These are phyloP conservation scores for Drosophila bifasciata DNA, from an alignment of 1,140 invertebrate species.

Conservation along the genomic window DNA sequence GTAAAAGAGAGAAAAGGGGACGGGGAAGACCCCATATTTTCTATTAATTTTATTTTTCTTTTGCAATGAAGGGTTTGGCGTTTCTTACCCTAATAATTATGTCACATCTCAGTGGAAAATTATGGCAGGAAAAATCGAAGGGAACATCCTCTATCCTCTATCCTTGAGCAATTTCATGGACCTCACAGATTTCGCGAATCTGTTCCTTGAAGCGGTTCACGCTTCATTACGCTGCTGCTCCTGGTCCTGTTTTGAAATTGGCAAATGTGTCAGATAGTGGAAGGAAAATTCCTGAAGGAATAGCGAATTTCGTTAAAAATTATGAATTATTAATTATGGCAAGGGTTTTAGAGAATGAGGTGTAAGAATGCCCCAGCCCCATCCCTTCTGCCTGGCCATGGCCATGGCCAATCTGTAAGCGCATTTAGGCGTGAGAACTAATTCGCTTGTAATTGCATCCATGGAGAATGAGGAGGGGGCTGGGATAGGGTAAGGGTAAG, in stretches of 20 bases:
- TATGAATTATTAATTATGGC: constrained; percentile 75
- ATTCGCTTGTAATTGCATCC: constrained; percentile 65
- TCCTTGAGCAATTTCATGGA: constrained; percentile 67
- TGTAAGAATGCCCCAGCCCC: constrained; percentile 1
- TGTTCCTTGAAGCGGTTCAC: constrained; percentile 58
- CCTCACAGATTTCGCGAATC: constrained; percentile 58
- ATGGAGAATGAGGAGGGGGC: constrained; percentile 25
- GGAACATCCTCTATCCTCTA: constrained; percentile 14
- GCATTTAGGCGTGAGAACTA: constrained; percentile 74
- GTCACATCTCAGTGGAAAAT: constrained; percentile 61
- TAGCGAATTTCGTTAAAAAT: constrained; percentile 50
- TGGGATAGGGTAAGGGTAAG: neutral
- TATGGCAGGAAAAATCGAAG: constrained; percentile 30
- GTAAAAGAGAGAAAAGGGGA: neutral
- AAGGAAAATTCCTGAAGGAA: neutral
- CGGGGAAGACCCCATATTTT: too few species aligned
- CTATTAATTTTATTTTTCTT: neutral
- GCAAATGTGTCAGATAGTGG: constrained; percentile 26
- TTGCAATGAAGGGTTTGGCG: constrained; percentile 15
- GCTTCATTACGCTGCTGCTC: constrained; percentile 59
- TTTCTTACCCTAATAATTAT: constrained; percentile 68
- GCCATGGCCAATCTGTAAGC: constrained; percentile 47
- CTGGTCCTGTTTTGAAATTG: constrained; percentile 49
- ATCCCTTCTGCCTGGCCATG: constrained; percentile 7
- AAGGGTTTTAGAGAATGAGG: constrained; percentile 28